Evolutionary conservation across 2,888 invertebrate genomes (phyloP), one percentile per base, ranked within the genome.

Genomic region (Timema podura): DNA sequence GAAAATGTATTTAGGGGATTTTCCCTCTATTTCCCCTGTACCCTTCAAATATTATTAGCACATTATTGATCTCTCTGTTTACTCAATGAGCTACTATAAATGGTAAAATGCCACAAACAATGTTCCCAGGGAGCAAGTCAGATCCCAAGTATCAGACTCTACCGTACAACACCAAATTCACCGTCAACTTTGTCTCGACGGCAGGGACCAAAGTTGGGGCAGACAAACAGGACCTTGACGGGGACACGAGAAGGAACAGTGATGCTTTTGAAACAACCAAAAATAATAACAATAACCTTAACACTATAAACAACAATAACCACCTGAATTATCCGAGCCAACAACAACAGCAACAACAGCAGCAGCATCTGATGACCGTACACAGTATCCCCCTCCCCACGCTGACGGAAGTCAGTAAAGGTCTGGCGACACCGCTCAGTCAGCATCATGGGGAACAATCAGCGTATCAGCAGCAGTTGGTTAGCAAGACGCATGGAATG

Each of bases 131-230:
- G 46, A 92, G 90, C 78, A 94, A 94, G 80, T 91, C 90, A 70
- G 94, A 95, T 81, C 93, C 91, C 59, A 96, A 93, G 82, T 95
- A 93, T 84, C 95, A 95, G 84, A 94, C 94, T 47, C 84, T 95
- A 82, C 95, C 95, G 76, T 92, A 93, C 83, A 95, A 90, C 80
- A 93, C 91, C 51, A 95, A 93, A 82, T 92, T 93, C 80, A 88
- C 90, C 15, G 83, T 89, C 30, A 84, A 88, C 81, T 82, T 85
- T 16, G 69, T 74, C 5, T 71, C 71, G 7, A 54, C 85, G 85
- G 8, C 76, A 85, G 46, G 54, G 64, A 84, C 80, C 74, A 77
- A 81, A 15, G 79, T 80, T 80, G 77, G 57, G 73, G 70, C 61
- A 65, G 68, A 77, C 74, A 75, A 77, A 75, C 74, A 75, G 75